phyloP scores from a whole-genome alignment of 37 sponge, comb jelly and placozoan species.

The Hexactinellida sp. region DNA sequence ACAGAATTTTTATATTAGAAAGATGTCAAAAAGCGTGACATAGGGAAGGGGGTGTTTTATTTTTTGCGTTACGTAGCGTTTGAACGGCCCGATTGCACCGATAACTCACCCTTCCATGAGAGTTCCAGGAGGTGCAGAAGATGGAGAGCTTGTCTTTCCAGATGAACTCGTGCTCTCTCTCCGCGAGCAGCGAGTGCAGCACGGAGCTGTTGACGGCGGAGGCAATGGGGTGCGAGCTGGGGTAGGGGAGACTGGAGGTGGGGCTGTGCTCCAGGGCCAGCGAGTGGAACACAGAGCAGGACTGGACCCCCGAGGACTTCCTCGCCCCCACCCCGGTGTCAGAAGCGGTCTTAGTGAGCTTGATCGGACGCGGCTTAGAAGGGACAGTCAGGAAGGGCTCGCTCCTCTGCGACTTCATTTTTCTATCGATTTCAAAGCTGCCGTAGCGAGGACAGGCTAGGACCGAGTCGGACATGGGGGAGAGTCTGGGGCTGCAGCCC shows the following conservation, averaged over 20 bases:
- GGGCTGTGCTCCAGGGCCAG: neutral
- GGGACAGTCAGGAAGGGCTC: neutral
- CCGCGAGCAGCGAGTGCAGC: neutral
- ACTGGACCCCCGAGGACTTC: neutral
- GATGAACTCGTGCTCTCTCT: neutral
- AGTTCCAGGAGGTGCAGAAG: neutral
- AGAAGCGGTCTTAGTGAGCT: neutral
- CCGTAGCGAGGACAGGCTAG: neutral
- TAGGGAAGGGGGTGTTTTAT: too few relatives aligned
- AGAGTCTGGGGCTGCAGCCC: neutral
- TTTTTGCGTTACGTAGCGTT: too few relatives aligned
- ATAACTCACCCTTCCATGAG: neutral
- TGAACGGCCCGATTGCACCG: too few relatives aligned
- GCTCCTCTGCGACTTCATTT: neutral
- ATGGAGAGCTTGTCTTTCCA: neutral
- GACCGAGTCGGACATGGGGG: neutral
- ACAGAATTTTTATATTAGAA: too few relatives aligned
- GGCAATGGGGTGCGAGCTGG: neutral
- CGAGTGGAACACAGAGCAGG: neutral
- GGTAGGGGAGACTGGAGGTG: neutral
- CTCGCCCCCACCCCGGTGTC: neutral
- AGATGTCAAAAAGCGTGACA: too few relatives aligned
- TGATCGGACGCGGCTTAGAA: neutral
- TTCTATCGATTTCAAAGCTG: neutral
- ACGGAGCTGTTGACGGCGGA: neutral